phyloP scores from a whole-genome alignment of 2,888 invertebrate species.

The Noctuana brunneofusca region DNA sequence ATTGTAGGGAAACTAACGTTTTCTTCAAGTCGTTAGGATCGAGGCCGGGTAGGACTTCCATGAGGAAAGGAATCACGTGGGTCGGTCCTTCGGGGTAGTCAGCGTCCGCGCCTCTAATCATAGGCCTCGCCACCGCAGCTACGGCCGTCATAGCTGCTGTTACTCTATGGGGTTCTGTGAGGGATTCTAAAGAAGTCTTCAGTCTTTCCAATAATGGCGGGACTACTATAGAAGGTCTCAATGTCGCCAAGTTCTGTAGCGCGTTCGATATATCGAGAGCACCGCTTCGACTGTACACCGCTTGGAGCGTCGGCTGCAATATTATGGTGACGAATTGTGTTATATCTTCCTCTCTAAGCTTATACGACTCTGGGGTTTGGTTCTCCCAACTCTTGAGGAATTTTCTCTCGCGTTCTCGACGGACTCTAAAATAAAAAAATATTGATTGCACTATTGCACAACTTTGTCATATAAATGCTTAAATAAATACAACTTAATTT shows the following conservation, averaged over 20 bases:
- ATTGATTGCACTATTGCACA: neutral
- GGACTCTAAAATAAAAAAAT: constrained; percentile 63
- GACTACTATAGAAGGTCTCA: constrained; percentile 92
- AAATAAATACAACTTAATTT: too few species aligned
- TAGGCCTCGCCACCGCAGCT: constrained; percentile 86
- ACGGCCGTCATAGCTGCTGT: constrained; percentile 88
- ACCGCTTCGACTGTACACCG: constrained; percentile 90
- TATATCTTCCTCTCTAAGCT: constrained; percentile 90
- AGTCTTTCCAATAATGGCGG: constrained; percentile 92
- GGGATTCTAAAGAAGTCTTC: constrained; percentile 90
- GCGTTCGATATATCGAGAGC: constrained; percentile 85
- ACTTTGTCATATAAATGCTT: too few species aligned
- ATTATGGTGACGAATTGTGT: constrained; percentile 90
- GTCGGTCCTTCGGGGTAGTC: constrained; percentile 89
- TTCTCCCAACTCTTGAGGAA: constrained; percentile 87
- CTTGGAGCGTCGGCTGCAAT: constrained; percentile 88
- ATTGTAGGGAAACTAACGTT: constrained; percentile 89
- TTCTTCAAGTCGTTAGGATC: constrained; percentile 94
- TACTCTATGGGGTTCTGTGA: constrained; percentile 94
- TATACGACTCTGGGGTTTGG: constrained; percentile 85
- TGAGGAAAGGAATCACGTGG: constrained; percentile 91
- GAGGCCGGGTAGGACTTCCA: constrained; percentile 92
- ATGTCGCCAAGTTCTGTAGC: constrained; percentile 88
- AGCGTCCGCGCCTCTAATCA: constrained; percentile 80
- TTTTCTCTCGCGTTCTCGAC: constrained; percentile 84